phyloP scores from a whole-genome alignment of 2,113 vertebrate genomes.

The Brachyistius frenatus region DNA sequence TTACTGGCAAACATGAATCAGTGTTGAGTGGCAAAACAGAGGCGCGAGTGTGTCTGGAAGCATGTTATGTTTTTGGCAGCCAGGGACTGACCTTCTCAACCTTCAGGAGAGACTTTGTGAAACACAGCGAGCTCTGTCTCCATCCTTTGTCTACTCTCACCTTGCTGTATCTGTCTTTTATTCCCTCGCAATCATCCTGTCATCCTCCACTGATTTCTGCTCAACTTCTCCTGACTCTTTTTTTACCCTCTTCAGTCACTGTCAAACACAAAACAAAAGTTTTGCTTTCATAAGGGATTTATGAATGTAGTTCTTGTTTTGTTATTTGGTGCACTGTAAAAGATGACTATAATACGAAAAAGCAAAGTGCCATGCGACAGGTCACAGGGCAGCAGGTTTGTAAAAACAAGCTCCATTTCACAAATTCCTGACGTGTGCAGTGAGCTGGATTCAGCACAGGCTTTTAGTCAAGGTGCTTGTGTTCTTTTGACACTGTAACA shows the following conservation, averaged over 20 bases:
- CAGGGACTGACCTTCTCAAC: constrained; percentile 2
- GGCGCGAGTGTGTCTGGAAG: not conserved
- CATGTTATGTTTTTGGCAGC: constrained; percentile 15
- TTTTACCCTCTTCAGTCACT: not conserved
- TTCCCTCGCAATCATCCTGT: not conserved
- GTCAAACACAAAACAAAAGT: not conserved
- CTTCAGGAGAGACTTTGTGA: constrained; percentile 15
- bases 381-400: not conserved
- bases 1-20: constrained; percentile 5
- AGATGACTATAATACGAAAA: too few species aligned
- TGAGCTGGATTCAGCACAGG: not conserved
- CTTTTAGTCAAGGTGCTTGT: constrained; percentile 9
- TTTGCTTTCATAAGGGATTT: not conserved
- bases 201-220: not conserved
- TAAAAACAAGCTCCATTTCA: not conserved
- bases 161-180: constrained; percentile 19
- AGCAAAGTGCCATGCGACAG: not conserved
- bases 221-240: not conserved
- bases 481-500: not conserved
- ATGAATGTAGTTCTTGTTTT: too few species aligned
- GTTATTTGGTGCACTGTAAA: too few species aligned
- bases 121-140: not conserved
- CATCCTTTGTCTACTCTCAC: not conserved
- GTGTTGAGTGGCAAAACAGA: constrained; percentile 20
- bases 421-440: not conserved